A percentile compares a stretch with the other conserved stretches of the same genome.
phyloP scores from a whole-genome alignment of 2,113 vertebrate species.

The Callithrix jacchus region DNA sequence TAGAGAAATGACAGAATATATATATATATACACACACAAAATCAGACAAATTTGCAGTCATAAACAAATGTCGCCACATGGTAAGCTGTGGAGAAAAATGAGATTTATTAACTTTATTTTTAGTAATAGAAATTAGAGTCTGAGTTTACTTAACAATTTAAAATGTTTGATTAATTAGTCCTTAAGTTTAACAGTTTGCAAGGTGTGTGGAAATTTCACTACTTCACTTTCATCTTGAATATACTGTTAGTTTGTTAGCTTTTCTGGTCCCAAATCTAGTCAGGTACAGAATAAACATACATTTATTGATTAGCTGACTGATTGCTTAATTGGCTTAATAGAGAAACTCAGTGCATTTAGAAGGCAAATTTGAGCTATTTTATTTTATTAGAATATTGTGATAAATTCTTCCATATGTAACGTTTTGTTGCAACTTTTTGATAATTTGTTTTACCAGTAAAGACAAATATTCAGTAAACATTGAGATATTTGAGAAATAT shows the following conservation, averaged over 20 bases:
- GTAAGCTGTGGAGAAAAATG: neutral
- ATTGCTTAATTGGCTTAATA: neutral
- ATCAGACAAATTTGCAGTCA: neutral
- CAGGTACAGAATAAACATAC: neutral
- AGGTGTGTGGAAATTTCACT: neutral
- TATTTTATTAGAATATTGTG: conserved; percentile 1
- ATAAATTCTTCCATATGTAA: neutral
- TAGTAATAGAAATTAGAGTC: neutral
- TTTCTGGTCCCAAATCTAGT: neutral
- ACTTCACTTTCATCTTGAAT: neutral
- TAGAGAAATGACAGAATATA: too few relatives aligned
- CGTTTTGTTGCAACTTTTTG: neutral
- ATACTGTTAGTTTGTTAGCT: neutral
- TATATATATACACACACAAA: too few relatives aligned
- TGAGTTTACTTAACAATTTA: conserved; percentile 4
- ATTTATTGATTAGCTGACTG: conserved; percentile 14
- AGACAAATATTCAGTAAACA: neutral
- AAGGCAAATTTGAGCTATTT: conserved; percentile 12
- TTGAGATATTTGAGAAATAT: too few relatives aligned
- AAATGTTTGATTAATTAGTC: neutral
- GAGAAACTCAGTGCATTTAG: neutral
- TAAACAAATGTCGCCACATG: neutral
- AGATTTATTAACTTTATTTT: neutral
- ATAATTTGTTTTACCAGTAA: neutral
- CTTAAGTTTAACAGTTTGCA: neutral